These are phyloP conservation scores for Anastatus disparis DNA, from an alignment of 1,140 invertebrate species.

Conservation along the genomic window DNA sequence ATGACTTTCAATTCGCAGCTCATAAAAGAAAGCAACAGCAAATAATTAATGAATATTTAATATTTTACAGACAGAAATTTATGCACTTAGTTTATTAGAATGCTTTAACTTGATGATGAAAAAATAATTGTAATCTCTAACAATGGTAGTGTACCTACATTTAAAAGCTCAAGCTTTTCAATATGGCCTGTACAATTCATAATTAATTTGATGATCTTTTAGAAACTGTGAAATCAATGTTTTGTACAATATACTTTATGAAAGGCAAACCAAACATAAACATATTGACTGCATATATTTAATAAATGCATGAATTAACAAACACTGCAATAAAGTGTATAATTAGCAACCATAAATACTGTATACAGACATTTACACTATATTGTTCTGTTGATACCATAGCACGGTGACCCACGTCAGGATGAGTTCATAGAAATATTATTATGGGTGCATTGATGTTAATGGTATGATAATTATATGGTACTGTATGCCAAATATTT, in stretches of 20 bases:
- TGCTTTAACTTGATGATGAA: no score
- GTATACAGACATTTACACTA: not conserved
- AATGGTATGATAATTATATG: no score
- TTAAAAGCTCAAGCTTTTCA: constrained; percentile 31
- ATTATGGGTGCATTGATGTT: constrained; percentile 15
- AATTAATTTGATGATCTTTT: constrained; percentile 38
- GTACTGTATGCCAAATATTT: no score
- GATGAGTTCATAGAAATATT: constrained; percentile 14
- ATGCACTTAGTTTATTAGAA: no score
- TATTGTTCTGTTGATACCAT: constrained; percentile 10
- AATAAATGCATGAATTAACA: constrained; percentile 22
- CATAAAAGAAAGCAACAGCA: no score
- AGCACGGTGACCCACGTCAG: constrained; percentile 14
- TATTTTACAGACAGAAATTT: no score
- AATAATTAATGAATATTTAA: no score
- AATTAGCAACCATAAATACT: not conserved
- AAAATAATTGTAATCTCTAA: constrained; percentile 30
- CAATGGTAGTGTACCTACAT: constrained; percentile 29
- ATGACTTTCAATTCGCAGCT: no score
- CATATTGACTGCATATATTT: constrained; percentile 16
- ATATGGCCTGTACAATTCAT: constrained; percentile 37
- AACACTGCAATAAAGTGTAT: constrained; percentile 3
- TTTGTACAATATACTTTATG: constrained; percentile 35
- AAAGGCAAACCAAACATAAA: constrained; percentile 39
- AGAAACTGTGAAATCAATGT: not conserved